These are phyloP conservation scores for Meloidogyne floridensis DNA, from an alignment of 1,140 invertebrate species.

Conservation along the genomic window DNA sequence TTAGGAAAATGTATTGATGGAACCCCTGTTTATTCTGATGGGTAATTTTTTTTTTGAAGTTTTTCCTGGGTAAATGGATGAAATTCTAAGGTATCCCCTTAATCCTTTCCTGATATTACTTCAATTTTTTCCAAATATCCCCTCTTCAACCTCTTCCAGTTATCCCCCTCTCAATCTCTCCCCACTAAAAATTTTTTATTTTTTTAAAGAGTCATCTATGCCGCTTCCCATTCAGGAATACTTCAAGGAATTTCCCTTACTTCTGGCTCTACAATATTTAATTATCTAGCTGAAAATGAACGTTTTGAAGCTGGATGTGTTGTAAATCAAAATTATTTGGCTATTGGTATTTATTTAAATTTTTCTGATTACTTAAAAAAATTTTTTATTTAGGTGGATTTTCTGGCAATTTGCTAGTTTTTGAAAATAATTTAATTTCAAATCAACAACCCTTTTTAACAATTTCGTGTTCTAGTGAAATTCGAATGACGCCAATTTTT, in stretches of 20 bases:
- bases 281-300: neutral
- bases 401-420: slow-evolving; percentile 17
- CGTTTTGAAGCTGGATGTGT: slow-evolving; percentile 24
- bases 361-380: neutral
- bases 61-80: neutral
- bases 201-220: slow-evolving; percentile 28
- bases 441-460: no score
- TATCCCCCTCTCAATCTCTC: no score
- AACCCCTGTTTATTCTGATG: slow-evolving; percentile 21
- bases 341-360: slow-evolving; percentile 25
- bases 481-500: slow-evolving; percentile 33
- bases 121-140: no score
- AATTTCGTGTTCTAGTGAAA: slow-evolving; percentile 19
- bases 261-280: neutral
- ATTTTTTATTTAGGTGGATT: slow-evolving; percentile 33
- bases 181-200: neutral
- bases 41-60: slow-evolving; percentile 1
- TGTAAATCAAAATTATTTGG: slow-evolving; percentile 17
- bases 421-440: neutral
- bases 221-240: slow-evolving; percentile 23
- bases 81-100: no score
- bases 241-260: slow-evolving; percentile 8
- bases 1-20: slow-evolving; percentile 37
- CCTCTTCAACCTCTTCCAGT: no score
- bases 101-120: no score